Evolutionary conservation across 2,113 vertebrate genomes (phyloP).

Genomic region (Ursus arctos): DNA sequence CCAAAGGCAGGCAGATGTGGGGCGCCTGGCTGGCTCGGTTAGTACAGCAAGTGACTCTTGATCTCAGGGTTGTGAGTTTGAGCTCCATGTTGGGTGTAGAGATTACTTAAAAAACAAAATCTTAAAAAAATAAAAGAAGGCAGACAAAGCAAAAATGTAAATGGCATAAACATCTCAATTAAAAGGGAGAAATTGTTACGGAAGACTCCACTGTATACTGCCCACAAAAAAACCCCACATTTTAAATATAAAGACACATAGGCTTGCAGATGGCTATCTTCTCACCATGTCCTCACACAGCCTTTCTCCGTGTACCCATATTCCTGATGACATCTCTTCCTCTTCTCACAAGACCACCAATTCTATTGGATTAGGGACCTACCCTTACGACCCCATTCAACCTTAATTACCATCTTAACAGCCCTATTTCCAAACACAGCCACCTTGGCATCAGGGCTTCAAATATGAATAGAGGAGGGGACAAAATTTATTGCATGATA

Average conservation of each 20-base stretch:
- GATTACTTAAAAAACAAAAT: no score
- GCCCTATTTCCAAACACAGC: no score
- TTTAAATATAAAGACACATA: background rate
- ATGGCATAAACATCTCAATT: background rate
- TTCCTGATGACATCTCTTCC: background rate
- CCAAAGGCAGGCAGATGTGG: background rate
- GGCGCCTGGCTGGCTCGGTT: no score
- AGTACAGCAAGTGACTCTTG: no score
- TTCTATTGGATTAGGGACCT: background rate
- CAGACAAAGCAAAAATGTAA: background rate
- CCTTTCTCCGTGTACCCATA: background rate
- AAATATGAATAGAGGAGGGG: background rate
- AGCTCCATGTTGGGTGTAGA: no score
- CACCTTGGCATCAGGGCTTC: background rate
- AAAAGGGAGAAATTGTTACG: background rate
- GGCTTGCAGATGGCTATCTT: background rate
- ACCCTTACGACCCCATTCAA: background rate
- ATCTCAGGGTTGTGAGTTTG: no score
- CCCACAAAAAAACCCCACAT: background rate
- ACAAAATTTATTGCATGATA: background rate
- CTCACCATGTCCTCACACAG: background rate
- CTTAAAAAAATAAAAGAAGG: background rate
- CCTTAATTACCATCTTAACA: background rate
- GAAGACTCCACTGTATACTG: background rate
- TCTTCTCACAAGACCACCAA: background rate